These are phyloP conservation scores for Macquaria ambigua DNA, from an alignment of 2,113 vertebrate genomes.

Conservation along the genomic window DNA sequence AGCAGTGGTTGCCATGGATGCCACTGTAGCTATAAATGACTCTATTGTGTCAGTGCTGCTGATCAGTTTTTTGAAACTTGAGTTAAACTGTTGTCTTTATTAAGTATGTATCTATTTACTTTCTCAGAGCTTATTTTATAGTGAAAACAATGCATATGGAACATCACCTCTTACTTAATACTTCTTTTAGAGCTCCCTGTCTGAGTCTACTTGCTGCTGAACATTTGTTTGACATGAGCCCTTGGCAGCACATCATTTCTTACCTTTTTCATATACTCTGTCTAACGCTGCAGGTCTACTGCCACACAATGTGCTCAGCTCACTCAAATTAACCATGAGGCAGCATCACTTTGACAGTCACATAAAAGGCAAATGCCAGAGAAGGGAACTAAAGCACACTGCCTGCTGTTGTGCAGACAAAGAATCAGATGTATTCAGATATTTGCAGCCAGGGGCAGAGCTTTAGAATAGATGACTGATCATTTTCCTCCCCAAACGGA, in stretches of 20 bases:
- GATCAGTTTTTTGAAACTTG: constrained; percentile 2
- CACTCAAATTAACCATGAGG: not conserved
- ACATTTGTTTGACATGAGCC: not conserved
- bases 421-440: constrained; percentile 26
- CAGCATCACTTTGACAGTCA: constrained; percentile 5
- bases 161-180: not conserved
- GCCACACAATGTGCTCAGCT: not conserved
- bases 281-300: not conserved
- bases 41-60: not conserved
- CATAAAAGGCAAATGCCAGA: constrained; percentile 11
- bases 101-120: not conserved
- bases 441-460: constrained; percentile 27
- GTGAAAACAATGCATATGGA: not conserved
- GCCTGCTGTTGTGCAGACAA: constrained; percentile 31
- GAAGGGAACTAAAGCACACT: not conserved
- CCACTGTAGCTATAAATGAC: not conserved
- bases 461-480: constrained; percentile 41
- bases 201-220: not conserved
- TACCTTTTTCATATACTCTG: not conserved
- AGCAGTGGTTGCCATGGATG: not conserved
- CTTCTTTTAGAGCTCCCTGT: not conserved
- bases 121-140: too few relatives aligned
- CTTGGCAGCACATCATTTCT: not conserved
- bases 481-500: constrained; percentile 43
- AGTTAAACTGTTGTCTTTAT: not conserved